phyloP scores from a whole-genome alignment of 2,888 invertebrate genomes.

The Andrena hattorfiana region DNA sequence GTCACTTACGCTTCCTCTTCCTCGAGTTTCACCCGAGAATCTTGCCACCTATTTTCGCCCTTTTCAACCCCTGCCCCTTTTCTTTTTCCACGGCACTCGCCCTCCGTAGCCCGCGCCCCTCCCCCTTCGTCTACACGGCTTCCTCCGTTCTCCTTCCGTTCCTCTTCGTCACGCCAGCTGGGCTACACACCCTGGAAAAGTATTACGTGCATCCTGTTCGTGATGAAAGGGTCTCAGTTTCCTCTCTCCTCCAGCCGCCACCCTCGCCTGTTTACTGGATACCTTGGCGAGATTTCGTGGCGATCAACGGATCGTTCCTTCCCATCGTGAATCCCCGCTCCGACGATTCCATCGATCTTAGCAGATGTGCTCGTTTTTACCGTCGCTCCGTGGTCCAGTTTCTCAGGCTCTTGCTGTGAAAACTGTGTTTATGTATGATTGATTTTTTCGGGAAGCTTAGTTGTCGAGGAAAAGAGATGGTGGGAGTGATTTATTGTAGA shows the following conservation, averaged over 20 bases:
- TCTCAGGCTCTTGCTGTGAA: not conserved
- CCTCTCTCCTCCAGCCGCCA: constrained; percentile 28
- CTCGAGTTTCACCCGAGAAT: constrained; percentile 64
- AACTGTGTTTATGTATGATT: not conserved
- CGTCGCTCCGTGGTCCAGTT: not conserved
- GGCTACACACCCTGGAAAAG: constrained; percentile 54
- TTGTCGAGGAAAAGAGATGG: not conserved
- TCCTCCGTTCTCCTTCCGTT: constrained; percentile 54
- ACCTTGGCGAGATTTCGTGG: constrained; percentile 8
- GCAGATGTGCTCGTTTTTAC: not conserved
- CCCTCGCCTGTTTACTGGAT: constrained; percentile 13
- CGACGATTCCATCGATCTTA: not conserved
- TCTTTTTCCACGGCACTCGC: too few relatives aligned
- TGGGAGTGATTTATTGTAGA: not conserved
- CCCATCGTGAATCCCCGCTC: not conserved
- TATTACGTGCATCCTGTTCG: constrained; percentile 69
- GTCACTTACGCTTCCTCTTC: constrained; percentile 72
- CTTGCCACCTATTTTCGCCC: constrained; percentile 54
- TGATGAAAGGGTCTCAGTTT: constrained; percentile 62
- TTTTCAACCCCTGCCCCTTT: constrained; percentile 33
- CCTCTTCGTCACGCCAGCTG: constrained; percentile 60
- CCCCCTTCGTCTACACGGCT: not conserved
- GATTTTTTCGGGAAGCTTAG: not conserved
- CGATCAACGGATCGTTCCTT: constrained; percentile 11
- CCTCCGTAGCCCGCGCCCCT: not conserved